Percentiles rank a stretch among this genome's conserved stretches.
Conservation (phyloP, 2,797 vertebrate species). For the Chelonia mydas region DNA sequence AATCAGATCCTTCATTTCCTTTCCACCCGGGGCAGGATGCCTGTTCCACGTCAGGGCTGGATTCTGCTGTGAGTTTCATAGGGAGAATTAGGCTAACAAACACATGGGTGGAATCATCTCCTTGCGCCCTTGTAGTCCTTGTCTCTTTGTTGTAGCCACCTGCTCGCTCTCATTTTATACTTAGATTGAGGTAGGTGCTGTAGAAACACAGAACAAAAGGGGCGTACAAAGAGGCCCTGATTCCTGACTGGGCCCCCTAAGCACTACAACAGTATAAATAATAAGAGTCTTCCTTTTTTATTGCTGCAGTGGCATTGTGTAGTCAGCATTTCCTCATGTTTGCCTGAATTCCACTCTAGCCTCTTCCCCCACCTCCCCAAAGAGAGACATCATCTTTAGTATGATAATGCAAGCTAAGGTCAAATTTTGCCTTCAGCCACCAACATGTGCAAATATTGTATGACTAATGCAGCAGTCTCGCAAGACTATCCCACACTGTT, state of each 20-base stretch:
- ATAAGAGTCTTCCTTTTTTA: neutral
- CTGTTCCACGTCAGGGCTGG: neutral
- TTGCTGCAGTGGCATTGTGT: neutral
- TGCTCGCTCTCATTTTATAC: neutral
- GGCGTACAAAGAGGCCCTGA: neutral
- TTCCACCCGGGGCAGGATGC: neutral
- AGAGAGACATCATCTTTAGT: constrained; percentile 45
- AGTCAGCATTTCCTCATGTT: neutral
- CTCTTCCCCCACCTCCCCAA: neutral
- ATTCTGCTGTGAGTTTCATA: neutral
- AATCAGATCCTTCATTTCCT: neutral
- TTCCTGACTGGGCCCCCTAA: neutral
- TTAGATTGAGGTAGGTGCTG: neutral
- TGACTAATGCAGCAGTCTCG: constrained; percentile 71
- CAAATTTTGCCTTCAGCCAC: constrained; percentile 74
- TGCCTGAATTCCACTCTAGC: neutral
- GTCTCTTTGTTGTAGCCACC: neutral
- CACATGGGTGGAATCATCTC: neutral
- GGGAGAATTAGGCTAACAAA: neutral
- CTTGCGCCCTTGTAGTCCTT: neutral
- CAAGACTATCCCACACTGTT: constrained; percentile 10
- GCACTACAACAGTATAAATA: neutral
- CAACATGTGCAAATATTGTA: constrained; percentile 38
- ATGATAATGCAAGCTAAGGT: constrained; percentile 73
- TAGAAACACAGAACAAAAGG: too few relatives aligned